Conservation (phyloP, 2,797 vertebrate species). For the Okamejei kenojei region DNA sequence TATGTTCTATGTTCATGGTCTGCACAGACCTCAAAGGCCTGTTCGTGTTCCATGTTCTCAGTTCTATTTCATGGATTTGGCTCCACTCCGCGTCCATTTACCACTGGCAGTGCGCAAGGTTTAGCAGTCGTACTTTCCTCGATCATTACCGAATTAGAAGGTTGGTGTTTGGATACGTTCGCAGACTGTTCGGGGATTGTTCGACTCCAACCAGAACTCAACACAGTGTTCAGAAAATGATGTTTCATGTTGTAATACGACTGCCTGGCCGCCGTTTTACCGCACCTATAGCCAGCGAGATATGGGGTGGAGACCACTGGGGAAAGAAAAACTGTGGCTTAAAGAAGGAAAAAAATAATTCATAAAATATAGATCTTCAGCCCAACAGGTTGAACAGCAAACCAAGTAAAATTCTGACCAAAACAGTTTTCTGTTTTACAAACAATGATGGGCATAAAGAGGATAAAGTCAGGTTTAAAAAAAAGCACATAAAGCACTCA, state of each 20-base stretch:
- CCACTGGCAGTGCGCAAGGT: not conserved
- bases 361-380: not conserved
- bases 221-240: not conserved
- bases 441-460: not conserved
- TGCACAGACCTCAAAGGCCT: no score
- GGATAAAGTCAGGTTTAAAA: not conserved
- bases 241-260: not conserved
- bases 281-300: not conserved
- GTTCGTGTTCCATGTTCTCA: no score
- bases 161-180: not conserved
- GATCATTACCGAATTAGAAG: not conserved
- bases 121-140: not conserved
- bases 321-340: not conserved
- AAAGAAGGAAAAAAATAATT: not conserved
- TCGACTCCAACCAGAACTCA: not conserved
- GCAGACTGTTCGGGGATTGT: not conserved
- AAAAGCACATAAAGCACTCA: not conserved
- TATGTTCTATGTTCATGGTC: no score
- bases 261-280: no score
- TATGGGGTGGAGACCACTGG: not conserved
- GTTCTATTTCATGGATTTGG: not conserved
- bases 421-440: not conserved
- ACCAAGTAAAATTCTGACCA: not conserved
- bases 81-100: not conserved
- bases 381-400: not conserved